Percentiles rank a stretch among this genome's conserved stretches.
Evolutionary conservation across 2,888 invertebrate species (phyloP).

Genomic region (Calephelis perditalis): DNA sequence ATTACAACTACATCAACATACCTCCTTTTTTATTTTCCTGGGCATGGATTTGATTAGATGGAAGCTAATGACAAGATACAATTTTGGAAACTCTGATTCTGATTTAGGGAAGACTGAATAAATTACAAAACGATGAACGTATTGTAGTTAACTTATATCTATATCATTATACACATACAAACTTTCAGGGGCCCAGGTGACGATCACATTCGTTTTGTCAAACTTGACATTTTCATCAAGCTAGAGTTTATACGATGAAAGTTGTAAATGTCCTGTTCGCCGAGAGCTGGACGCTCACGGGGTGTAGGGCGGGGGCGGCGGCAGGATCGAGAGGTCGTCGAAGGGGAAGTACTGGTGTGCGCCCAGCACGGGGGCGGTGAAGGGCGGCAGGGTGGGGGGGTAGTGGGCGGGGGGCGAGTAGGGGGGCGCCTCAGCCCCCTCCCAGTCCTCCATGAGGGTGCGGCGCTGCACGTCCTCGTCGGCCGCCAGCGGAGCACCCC

Average conservation of each 20-base stretch:
- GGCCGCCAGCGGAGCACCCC: conserved; percentile 74
- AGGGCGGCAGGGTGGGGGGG: conserved; percentile 47
- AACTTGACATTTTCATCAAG: no score
- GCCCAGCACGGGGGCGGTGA: conserved; percentile 59
- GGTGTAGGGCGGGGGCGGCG: conserved; percentile 75
- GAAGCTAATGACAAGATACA: no score
- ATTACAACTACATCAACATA: no score
- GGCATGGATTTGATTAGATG: no score
- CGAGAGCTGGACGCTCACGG: conserved; percentile 43
- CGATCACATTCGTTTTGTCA: no score
- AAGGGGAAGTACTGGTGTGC: conserved; percentile 69
- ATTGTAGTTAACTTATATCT: no score
- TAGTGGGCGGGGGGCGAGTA: conserved; percentile 75
- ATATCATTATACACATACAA: no score
- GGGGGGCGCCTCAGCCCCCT: conserved; percentile 80
- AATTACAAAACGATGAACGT: no score
- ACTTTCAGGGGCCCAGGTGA: no score
- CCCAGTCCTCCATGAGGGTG: conserved; percentile 80
- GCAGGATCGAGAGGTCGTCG: conserved; percentile 65
- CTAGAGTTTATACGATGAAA: not conserved
- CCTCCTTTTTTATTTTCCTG: no score
- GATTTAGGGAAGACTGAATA: no score
- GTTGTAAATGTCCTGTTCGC: not conserved
- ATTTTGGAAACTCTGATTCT: no score
- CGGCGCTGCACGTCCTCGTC: conserved; percentile 70